Evolutionary conservation across 2,113 vertebrate genomes (phyloP).

Genomic region (Ceyx melanurus): DNA sequence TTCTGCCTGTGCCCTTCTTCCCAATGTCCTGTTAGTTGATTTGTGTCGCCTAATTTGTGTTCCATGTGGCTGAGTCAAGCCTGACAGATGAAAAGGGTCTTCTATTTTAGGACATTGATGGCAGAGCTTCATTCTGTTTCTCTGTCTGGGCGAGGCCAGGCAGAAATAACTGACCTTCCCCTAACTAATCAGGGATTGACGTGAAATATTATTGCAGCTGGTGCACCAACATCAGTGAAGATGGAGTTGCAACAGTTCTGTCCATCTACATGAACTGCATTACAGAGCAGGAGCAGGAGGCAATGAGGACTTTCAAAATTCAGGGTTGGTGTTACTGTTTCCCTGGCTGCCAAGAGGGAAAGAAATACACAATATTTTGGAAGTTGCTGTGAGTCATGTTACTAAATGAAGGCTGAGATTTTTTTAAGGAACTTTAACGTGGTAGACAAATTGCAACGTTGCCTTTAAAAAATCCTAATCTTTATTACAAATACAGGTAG

Average conservation of each 20-base stretch:
- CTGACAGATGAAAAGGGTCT: slow-evolving; percentile 72
- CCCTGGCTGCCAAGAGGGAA: background rate
- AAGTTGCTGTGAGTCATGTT: background rate
- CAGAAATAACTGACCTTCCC: slow-evolving; percentile 84
- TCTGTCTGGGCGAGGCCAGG: slow-evolving; percentile 67
- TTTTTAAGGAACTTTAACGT: background rate
- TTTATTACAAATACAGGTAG: background rate
- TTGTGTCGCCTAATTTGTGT: slow-evolving; percentile 49
- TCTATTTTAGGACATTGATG: slow-evolving; percentile 91
- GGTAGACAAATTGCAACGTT: background rate
- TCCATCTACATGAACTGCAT: accelerated
- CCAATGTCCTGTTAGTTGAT: background rate
- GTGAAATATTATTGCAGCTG: slow-evolving; percentile 64
- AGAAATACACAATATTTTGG: background rate
- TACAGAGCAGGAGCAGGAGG: background rate
- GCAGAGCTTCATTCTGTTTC: slow-evolving; percentile 76
- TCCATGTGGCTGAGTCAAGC: slow-evolving; percentile 72
- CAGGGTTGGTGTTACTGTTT: background rate
- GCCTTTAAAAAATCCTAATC: background rate
- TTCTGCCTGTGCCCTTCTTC: slow-evolving; percentile 21
- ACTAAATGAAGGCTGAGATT: background rate
- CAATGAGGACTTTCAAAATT: background rate
- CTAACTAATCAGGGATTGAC: slow-evolving; percentile 50
- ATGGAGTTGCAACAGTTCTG: background rate
- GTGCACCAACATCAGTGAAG: slow-evolving; percentile 21